Percentiles rank a stretch among this genome's conserved stretches.
These are phyloP conservation scores for Sinohyriopsis cumingii DNA, from an alignment of 2,888 invertebrate genomes.

Conservation along the genomic window DNA sequence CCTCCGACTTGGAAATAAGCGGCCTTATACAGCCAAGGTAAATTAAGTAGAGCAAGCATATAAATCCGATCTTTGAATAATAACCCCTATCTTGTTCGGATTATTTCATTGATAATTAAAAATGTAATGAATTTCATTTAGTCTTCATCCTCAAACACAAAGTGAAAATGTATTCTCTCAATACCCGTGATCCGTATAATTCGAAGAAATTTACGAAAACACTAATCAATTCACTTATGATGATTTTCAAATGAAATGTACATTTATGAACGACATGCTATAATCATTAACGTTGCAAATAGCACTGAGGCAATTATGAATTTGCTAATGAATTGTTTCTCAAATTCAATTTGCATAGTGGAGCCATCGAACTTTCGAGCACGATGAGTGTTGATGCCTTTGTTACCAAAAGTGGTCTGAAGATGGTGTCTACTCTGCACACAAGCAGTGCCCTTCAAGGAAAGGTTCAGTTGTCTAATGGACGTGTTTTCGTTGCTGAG, in stretches of 20 bases:
- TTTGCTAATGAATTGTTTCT: too few species aligned
- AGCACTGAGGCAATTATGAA: too few species aligned
- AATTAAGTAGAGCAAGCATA: too few species aligned
- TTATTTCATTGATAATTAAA: background rate
- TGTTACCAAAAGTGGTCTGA: constrained; percentile 85
- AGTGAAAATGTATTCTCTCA: too few species aligned
- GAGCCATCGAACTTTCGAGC: constrained; percentile 87
- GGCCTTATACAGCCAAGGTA: constrained; percentile 88
- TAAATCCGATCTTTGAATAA: background rate
- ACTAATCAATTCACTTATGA: too few species aligned
- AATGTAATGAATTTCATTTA: too few species aligned
- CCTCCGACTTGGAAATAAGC: constrained; percentile 78
- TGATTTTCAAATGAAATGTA: too few species aligned
- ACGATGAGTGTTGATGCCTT: constrained; percentile 89
- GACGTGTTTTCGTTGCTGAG: constrained; percentile 80
- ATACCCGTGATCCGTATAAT: too few species aligned
- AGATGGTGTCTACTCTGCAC: constrained; percentile 87
- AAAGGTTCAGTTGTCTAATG: constrained; percentile 81
- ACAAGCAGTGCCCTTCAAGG: constrained; percentile 88
- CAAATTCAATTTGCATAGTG: constrained; percentile 74
- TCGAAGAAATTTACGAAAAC: too few species aligned
- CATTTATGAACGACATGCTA: too few species aligned
- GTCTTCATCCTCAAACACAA: too few species aligned
- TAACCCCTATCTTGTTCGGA: background rate
- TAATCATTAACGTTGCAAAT: too few species aligned